Evolutionary conservation across 2,797 vertebrate species (phyloP).

Genomic region (Liparis tanakae): DNA sequence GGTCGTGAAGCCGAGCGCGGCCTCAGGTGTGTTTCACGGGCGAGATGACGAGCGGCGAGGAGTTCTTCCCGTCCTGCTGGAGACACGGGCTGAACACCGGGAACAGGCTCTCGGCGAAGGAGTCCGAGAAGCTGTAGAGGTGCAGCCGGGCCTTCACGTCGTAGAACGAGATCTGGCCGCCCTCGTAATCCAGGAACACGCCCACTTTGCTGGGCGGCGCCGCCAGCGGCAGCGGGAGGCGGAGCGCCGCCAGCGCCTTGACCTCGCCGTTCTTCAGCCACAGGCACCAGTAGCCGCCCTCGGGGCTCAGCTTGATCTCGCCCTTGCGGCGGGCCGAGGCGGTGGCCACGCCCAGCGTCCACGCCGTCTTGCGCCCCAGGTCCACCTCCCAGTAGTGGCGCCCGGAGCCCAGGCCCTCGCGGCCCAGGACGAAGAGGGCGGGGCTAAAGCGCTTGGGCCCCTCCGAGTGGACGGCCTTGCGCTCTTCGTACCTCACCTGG

Average conservation of each 20-base stretch:
- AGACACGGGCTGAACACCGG: slow-evolving; percentile 86
- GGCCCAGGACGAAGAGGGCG: slow-evolving; percentile 84
- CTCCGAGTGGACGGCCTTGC: slow-evolving; percentile 62
- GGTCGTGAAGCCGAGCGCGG: too few species aligned
- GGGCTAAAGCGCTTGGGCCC: slow-evolving; percentile 82
- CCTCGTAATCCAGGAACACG: slow-evolving; percentile 83
- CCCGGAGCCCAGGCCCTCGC: slow-evolving; percentile 77
- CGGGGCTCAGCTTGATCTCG: slow-evolving; percentile 82
- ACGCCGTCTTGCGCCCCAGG: slow-evolving; percentile 78
- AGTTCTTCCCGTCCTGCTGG: slow-evolving; percentile 79
- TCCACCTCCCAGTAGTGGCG: slow-evolving; percentile 90
- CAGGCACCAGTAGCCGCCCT: slow-evolving; percentile 84
- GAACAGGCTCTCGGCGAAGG: slow-evolving; percentile 77
- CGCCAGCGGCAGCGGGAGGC: slow-evolving; percentile 66
- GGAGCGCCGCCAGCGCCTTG: slow-evolving; percentile 71
- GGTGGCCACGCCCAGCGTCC: slow-evolving; percentile 84
- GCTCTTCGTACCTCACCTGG: slow-evolving; percentile 82
- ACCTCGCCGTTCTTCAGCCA: slow-evolving; percentile 83
- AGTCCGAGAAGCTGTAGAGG: slow-evolving; percentile 80
- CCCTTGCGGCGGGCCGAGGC: slow-evolving; percentile 81
- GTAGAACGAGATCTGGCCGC: slow-evolving; percentile 83
- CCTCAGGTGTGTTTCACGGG: slow-evolving; percentile 77
- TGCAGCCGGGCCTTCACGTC: slow-evolving; percentile 77
- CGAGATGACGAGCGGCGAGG: slow-evolving; percentile 64
- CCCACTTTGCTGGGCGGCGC: slow-evolving; percentile 74